Percentiles rank a stretch among this genome's conserved stretches.
phyloP scores from a whole-genome alignment of 2,797 vertebrate genomes.

The Pygocentrus nattereri region DNA sequence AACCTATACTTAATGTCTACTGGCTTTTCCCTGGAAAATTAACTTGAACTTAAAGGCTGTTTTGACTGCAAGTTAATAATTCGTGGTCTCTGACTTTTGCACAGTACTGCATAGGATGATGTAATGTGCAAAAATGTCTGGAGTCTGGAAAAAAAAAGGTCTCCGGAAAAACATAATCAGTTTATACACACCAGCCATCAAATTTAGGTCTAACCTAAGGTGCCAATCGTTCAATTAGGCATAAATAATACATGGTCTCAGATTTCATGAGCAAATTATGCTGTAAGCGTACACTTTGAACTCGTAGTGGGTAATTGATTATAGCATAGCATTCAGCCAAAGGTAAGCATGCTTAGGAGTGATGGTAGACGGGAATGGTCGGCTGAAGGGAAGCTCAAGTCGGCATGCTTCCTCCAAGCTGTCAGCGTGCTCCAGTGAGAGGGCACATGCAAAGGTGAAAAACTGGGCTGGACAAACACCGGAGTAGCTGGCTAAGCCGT shows the following conservation, averaged over 20 bases:
- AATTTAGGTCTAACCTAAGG: not conserved
- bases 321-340: conserved; percentile 25
- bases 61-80: too few relatives aligned
- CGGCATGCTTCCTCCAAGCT: conserved; percentile 9
- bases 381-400: not conserved
- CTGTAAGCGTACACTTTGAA: not conserved
- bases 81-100: not conserved
- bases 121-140: not conserved
- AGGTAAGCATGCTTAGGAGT: conserved; percentile 4
- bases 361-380: conserved; percentile 2
- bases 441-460: not conserved
- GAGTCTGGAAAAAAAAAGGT: not conserved
- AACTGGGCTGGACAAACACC: not conserved
- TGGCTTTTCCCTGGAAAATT: too few relatives aligned
- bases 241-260: conserved; percentile 25
- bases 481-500: not conserved
- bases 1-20: too few relatives aligned
- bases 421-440: not conserved
- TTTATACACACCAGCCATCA: too few relatives aligned
- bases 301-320: not conserved
- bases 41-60: too few relatives aligned
- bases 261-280: not conserved
- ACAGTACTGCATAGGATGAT: not conserved
- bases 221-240: conserved; percentile 57
- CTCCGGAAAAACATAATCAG: not conserved